Percentiles rank a stretch among this genome's conserved stretches.
These are phyloP conservation scores for Drymodes brunneopygia DNA, from an alignment of 2,113 vertebrate species.

Conservation along the genomic window DNA sequence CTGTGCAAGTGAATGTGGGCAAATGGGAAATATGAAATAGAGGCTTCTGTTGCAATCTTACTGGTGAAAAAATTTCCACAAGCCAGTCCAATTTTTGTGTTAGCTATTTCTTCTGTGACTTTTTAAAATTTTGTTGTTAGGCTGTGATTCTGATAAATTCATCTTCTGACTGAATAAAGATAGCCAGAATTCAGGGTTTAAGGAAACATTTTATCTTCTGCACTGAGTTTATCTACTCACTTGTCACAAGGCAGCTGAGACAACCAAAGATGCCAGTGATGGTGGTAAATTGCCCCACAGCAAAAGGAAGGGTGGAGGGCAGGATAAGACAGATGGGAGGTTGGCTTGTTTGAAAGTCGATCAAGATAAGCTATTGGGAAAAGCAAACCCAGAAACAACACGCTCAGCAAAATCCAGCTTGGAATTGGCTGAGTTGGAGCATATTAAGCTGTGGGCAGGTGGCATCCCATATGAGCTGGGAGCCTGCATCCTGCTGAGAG, in stretches of 20 bases:
- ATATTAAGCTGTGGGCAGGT: not conserved
- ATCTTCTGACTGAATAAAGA: not conserved
- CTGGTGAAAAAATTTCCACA: not conserved
- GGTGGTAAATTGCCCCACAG: not conserved
- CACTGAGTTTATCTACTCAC: not conserved
- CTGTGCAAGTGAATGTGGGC: not conserved
- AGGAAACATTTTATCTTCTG: not conserved
- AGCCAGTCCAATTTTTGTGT: not conserved
- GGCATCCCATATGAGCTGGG: not conserved
- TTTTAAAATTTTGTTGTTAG: not conserved
- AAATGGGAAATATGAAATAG: not conserved
- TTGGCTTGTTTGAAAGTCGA: not conserved
- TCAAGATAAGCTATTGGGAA: not conserved
- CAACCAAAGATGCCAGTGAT: not conserved
- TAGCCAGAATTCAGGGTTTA: not conserved
- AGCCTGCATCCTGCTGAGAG: not conserved
- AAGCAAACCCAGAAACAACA: not conserved
- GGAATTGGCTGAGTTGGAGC: not conserved
- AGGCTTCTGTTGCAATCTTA: not conserved
- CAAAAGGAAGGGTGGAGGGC: not conserved
- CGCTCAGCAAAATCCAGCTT: not conserved
- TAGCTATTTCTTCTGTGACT: not conserved
- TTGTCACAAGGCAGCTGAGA: not conserved
- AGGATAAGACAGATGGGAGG: not conserved
- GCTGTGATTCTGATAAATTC: not conserved